These are phyloP conservation scores for Temnothorax nylanderi DNA, from an alignment of 1,140 invertebrate genomes.

Conservation along the genomic window DNA sequence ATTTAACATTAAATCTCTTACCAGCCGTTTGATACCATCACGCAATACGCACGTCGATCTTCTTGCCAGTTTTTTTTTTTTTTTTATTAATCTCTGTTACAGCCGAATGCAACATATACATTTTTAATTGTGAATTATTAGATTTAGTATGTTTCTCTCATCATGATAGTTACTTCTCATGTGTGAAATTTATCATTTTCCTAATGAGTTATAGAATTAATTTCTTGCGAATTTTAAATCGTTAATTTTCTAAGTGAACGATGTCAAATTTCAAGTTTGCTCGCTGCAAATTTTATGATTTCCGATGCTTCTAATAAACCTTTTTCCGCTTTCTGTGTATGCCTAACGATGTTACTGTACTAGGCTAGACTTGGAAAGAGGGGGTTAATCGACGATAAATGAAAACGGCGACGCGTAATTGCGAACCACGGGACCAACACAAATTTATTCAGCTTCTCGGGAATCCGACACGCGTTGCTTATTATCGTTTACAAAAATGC, in stretches of 20 bases:
- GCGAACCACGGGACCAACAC: constrained; percentile 46
- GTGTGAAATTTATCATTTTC: background rate
- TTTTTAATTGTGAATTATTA: background rate
- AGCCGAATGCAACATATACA: background rate
- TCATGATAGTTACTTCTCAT: background rate
- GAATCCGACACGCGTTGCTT: constrained; percentile 53
- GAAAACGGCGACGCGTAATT: constrained; percentile 45
- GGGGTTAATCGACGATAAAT: constrained; percentile 52
- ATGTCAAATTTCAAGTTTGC: background rate
- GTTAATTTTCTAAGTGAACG: background rate
- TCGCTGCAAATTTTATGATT: background rate
- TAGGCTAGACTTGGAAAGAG: background rate
- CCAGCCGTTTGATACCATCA: constrained; percentile 20
- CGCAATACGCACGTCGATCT: background rate
- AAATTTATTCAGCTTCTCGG: constrained; percentile 52
- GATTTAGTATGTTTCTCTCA: background rate
- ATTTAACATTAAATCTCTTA: constrained; percentile 20
- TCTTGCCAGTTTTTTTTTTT: background rate
- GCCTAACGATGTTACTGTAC: constrained; percentile 24
- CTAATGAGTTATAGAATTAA: background rate
- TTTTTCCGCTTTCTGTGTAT: background rate
- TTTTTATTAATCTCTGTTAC: constrained; percentile 8
- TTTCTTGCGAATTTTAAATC: background rate
- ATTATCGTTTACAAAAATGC: constrained; percentile 56
- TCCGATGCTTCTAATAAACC: background rate